phyloP scores from a whole-genome alignment of 1,140 invertebrate genomes.

The Drosophila insularis region DNA sequence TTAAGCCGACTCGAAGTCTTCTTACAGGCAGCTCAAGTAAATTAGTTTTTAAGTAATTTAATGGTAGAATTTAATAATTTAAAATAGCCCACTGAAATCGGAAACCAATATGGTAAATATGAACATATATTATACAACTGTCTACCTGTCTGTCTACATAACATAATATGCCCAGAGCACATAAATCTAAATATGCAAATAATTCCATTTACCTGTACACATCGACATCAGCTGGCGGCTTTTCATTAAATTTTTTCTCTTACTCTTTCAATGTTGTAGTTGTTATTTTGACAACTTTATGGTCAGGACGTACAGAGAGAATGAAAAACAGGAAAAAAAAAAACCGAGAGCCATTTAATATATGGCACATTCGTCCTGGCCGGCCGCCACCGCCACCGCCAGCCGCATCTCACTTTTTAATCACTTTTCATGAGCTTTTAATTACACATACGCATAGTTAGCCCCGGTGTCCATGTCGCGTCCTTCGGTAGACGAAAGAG shows the following conservation, averaged over 20 bases:
- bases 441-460: constrained; percentile 59
- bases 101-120: too few relatives aligned
- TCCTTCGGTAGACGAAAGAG: too few relatives aligned
- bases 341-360: constrained; percentile 63
- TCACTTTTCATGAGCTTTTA: constrained; percentile 79
- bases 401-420: constrained; percentile 75
- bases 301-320: background rate
- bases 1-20: too few relatives aligned
- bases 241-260: background rate
- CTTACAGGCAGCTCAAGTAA: too few relatives aligned
- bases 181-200: constrained; percentile 10
- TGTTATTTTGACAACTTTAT: constrained; percentile 72
- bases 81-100: too few relatives aligned
- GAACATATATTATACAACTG: too few relatives aligned
- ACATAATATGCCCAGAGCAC: background rate
- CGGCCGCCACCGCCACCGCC: background rate
- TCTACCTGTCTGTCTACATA: too few relatives aligned
- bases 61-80: too few relatives aligned
- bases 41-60: too few relatives aligned
- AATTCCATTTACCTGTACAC: background rate
- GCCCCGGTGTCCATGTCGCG: constrained; percentile 4
- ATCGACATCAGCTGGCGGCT: background rate
- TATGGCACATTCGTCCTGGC: constrained; percentile 38
- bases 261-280: constrained; percentile 3
- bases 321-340: constrained; percentile 16